Percentiles rank a stretch among this genome's conserved stretches.
phyloP scores from a whole-genome alignment of 2,113 vertebrate genomes.

The Toxotes jaculatrix region DNA sequence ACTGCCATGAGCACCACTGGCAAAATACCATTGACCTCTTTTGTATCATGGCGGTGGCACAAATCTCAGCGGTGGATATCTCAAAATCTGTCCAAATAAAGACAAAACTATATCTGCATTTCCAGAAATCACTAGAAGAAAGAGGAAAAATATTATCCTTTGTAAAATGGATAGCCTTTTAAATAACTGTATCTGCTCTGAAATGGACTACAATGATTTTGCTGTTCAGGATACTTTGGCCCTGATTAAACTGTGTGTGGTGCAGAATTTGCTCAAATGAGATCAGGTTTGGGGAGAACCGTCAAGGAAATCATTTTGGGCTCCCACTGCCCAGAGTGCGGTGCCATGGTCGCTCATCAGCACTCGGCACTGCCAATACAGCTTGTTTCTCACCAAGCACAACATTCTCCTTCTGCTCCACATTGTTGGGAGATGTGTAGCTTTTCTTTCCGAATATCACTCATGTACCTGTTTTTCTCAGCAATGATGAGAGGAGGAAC shows the following conservation, averaged over 20 bases:
- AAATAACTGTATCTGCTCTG: background rate
- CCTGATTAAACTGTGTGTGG: conserved; percentile 10
- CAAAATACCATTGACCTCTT: background rate
- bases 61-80: background rate
- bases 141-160: background rate
- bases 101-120: background rate
- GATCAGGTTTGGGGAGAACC: conserved; percentile 47
- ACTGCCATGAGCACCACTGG: background rate
- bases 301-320: conserved; percentile 64
- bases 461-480: conserved; percentile 62
- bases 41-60: background rate
- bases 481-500: conserved; percentile 58
- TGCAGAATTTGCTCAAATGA: conserved; percentile 31
- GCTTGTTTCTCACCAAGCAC: conserved; percentile 59
- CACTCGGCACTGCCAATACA: conserved; percentile 23
- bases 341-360: conserved; percentile 55
- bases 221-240: conserved; percentile 9
- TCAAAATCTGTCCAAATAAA: background rate
- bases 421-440: background rate
- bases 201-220: background rate
- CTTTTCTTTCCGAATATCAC: conserved; percentile 47
- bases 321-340: conserved; percentile 53
- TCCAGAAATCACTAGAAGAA: background rate
- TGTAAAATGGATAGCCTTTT: conserved; percentile 2
- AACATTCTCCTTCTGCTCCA: conserved; percentile 55